Base-by-base conservation (phyloP, 2,888 invertebrate species). In the Petrolisthes manimaculis region DNA sequence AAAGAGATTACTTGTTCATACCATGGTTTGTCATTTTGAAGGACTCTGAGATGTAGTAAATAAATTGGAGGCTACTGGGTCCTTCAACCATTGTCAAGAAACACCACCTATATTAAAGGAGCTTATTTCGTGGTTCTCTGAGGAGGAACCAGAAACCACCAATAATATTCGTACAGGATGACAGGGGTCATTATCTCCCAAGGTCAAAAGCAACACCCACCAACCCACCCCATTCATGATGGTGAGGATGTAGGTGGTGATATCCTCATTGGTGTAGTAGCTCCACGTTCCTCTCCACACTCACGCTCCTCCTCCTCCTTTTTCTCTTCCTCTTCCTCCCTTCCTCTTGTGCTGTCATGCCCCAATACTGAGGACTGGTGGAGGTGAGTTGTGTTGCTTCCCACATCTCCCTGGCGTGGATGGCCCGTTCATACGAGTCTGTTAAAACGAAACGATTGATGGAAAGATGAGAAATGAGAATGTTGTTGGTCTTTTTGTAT, bases 201-300 rank as follows among this genome's bases (percentile, higher is more conserved):
- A n/a, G n/a, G n/a, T n/a, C n/a, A n/a, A n/a, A n/a, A n/a, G n/a
- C n/a, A n/a, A 74, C 74, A 74, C n/a, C 74, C 21, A n/a, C 21
- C n/a, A 6, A 91, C 93, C 95, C 89, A 94, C 97, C 96, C 97
- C 97, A 93, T 97, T 98, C 97, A 97, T 97, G 91, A 98, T 96
- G 84, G 97, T 97, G 84, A 98, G 94, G 55, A 98, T 95, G 93
- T 98, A 97, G 8, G 95, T 96, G 93, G 94, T 94, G 54, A 95
- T 92, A 92, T 95, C 94, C 90, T 94, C 93, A 92, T 96, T 95
- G 92, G 95, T 94, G 93, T 98, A 97, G 93, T 97, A 97, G 84
- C n/a, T 96, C 95, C 91, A 96, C 95, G 97, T 97, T 97, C 91
- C 96, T 95, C 86, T 95, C 94, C 0, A 97, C 96, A 93, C 97